Conservation (phyloP, 2,888 invertebrate species). For the Cryptosula pallasiana region DNA sequence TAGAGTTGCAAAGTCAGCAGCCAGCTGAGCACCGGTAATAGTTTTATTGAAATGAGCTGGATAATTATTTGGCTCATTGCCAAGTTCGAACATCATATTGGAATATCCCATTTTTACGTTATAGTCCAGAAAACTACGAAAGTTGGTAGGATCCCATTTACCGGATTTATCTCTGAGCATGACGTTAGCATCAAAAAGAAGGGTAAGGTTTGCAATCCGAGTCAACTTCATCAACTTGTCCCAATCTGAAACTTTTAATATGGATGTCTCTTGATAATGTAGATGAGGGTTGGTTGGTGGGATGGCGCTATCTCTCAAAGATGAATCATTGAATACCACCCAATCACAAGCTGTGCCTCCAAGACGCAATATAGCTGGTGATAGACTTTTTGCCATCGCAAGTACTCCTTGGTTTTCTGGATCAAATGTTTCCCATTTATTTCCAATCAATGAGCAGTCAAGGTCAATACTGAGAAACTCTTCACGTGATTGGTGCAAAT, state of each 20-base stretch:
- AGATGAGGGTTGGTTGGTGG: background rate
- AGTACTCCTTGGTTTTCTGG: background rate
- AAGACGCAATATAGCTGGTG: constrained; percentile 12
- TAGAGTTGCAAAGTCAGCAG: constrained; percentile 28
- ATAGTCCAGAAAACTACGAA: constrained; percentile 62
- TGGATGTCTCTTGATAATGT: background rate
- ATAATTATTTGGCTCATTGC: constrained; percentile 27
- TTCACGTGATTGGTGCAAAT: background rate
- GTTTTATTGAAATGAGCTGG: background rate
- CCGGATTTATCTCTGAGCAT: constrained; percentile 59
- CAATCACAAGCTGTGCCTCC: constrained; percentile 8
- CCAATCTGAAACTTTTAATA: constrained; percentile 57
- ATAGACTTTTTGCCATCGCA: background rate
- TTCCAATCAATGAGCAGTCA: constrained; percentile 1
- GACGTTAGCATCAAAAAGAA: constrained; percentile 69
- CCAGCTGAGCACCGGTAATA: constrained; percentile 29
- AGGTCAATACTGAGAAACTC: constrained; percentile 14
- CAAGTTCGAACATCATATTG: constrained; percentile 26
- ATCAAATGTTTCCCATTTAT: constrained; percentile 1
- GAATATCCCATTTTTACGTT: constrained; percentile 55
- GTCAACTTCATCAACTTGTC: constrained; percentile 62
- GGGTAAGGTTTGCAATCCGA: constrained; percentile 57
- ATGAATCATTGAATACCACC: background rate
- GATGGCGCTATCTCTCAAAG: background rate
- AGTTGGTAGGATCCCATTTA: constrained; percentile 67